Evolutionary conservation across 2,888 invertebrate species (phyloP).

Genomic region (Cotesia congregata): DNA sequence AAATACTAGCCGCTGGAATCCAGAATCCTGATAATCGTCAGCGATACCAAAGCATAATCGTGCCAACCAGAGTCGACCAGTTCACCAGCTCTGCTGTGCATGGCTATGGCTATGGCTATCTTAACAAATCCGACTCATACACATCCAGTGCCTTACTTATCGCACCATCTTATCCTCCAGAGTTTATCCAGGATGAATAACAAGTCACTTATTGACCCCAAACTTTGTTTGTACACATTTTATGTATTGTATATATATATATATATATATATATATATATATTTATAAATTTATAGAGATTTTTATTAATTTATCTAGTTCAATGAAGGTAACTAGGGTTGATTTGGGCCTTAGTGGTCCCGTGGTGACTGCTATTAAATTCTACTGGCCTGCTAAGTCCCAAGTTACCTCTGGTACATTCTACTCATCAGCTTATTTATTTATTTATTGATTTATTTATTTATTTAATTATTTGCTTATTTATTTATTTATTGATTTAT

Average conservation of each 20-base stretch:
- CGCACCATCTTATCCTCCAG: not conserved
- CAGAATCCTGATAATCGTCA: conserved; percentile 42
- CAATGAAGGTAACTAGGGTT: conserved; percentile 50
- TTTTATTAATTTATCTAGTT: no score
- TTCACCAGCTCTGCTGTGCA: not conserved
- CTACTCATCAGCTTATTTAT: conserved; percentile 16
- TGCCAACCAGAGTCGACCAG: conserved; percentile 35
- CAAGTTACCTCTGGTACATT: conserved; percentile 75
- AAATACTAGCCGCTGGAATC: conserved; percentile 37
- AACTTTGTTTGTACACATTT: not conserved
- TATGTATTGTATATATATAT: no score
- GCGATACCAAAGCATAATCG: conserved; percentile 40
- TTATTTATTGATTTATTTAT: not conserved
- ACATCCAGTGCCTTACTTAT: conserved; percentile 14
- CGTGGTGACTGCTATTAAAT: conserved; percentile 74
- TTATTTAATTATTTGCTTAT: not conserved
- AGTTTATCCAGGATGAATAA: not conserved
- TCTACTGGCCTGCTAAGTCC: conserved; percentile 92
- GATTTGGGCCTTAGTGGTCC: conserved; percentile 83
- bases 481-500: not conserved
- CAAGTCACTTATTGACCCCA: not conserved
- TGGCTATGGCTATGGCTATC: conserved; percentile 23
- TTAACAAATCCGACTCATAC: conserved; percentile 23
- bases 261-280: no score
- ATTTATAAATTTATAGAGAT: not conserved